These are phyloP conservation scores for Alcis repandata DNA, from an alignment of 2,888 invertebrate genomes.

Conservation along the genomic window DNA sequence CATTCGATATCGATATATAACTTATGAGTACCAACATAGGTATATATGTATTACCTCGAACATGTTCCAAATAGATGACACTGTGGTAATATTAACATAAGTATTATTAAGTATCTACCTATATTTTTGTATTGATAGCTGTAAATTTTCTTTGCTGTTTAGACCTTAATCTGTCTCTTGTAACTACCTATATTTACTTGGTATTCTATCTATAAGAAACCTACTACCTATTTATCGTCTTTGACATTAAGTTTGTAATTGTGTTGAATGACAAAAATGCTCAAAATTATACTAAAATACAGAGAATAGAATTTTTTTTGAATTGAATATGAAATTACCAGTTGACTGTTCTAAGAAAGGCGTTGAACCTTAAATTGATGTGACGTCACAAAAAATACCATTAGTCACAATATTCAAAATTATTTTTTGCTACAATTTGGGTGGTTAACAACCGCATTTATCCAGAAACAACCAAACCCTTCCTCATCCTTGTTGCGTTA, in stretches of 20 bases:
- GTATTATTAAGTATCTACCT: conserved; percentile 20
- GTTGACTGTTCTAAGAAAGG: not conserved
- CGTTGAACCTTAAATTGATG: not conserved
- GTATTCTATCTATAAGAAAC: conserved; percentile 53
- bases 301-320: not conserved
- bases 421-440: too few relatives aligned
- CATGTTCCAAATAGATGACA: conserved; percentile 4
- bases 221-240: conserved; percentile 44
- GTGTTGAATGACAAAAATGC: conserved; percentile 52
- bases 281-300: conserved; percentile 19
- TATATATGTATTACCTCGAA: not conserved
- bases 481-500: too few relatives aligned
- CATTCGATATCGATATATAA: too few relatives aligned
- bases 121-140: conserved; percentile 47
- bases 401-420: too few relatives aligned
- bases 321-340: not conserved
- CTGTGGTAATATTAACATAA: conserved; percentile 22
- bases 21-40: not conserved
- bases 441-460: too few relatives aligned
- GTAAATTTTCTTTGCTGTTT: conserved; percentile 42
- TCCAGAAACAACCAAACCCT: too few relatives aligned
- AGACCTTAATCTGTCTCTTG: conserved; percentile 55
- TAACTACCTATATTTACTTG: conserved; percentile 50
- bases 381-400: not conserved
- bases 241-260: conserved; percentile 45